Evolutionary conservation across 2,888 invertebrate species (phyloP), one percentile per base, ranked within the genome.

Genomic region (Flexamia atlantica): DNA sequence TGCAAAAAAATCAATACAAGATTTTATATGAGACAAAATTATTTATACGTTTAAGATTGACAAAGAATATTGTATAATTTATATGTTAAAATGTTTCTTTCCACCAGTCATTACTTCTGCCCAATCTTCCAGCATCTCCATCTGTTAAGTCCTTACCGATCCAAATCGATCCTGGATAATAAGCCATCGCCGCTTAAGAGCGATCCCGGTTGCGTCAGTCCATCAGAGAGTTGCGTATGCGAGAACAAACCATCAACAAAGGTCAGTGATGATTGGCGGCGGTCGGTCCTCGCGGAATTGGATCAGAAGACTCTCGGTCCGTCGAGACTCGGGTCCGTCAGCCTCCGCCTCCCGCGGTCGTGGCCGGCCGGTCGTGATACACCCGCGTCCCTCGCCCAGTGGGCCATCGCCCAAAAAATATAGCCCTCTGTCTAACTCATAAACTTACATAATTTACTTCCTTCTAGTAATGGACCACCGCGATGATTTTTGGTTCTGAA

Each of bases 181-280:
- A 46, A 46, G 46, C 14, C 46, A 46, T 46, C 46, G 12, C 46
- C 46, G 46, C 12, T 46, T 46, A 46, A 9, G 7, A 14, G 12
- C 46, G 46, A 46, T 1, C 14, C 46, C 12, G 14, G 46, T 46
- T 46, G 46, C 46, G 14, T 9, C 46, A 64, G 3, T 30, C n/a
- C 64, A 64, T 64, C 64, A 9, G 3, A 23, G 64, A 28, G 64
- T 64, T 64, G 64, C 64, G 64, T 17, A 64, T 64, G 64, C 64
- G 64, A 17, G 64, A 53, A 64, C 17, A 28, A 64, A 64, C 64
- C 64, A 64, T 64, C 64, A 64, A 64, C 70, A 70, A 70, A 70
- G 70, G 70, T 70, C 70, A 70, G 68, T 32, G 68, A 68, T 68
- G 68, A 68, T 68, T 68, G 68, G 28, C 30, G 32, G 57, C 25